A percentile compares a stretch with the other conserved stretches of the same genome.
phyloP scores from a whole-genome alignment of 2,113 vertebrate species.

The Sardina pilchardus region DNA sequence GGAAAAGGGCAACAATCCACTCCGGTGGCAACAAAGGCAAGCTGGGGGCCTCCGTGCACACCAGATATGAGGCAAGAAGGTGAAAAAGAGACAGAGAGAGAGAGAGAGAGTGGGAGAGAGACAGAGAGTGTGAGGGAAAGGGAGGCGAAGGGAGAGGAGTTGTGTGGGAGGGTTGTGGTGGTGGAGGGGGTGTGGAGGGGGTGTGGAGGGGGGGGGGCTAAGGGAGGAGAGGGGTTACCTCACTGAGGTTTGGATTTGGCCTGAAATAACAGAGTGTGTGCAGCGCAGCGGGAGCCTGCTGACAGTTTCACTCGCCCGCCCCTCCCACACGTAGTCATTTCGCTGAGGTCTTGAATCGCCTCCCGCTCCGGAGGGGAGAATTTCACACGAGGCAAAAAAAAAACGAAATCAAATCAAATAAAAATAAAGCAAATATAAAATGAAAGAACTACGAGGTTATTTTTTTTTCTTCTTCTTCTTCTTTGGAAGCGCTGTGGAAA shows the following conservation, averaged over 20 bases:
- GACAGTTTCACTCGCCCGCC: conserved; percentile 39
- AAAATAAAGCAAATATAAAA: neutral
- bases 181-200: neutral
- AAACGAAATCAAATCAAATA: conserved; percentile 26
- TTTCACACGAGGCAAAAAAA: conserved; percentile 35
- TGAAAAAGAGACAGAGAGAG: conserved; percentile 13
- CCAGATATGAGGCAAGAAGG: neutral
- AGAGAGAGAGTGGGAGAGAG: neutral
- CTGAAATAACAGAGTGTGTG: neutral
- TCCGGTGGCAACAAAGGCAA: neutral
- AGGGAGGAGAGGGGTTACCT: neutral
- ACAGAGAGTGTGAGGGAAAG: neutral
- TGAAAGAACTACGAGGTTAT: neutral
- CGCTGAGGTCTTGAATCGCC: conserved; percentile 19
- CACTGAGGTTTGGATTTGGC: neutral
- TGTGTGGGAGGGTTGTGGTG: neutral
- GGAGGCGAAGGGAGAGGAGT: neutral
- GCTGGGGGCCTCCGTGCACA: neutral
- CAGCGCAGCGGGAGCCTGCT: conserved; percentile 24
- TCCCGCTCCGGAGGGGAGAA: conserved; percentile 5
- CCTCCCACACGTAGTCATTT: conserved; percentile 25
- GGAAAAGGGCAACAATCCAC: conserved; percentile 26
- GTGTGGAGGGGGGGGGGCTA: neutral
- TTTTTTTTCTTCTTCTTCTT: neutral
- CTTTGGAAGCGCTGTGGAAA: neutral